Evolutionary conservation across 2,888 invertebrate genomes (phyloP).

Genomic region (Eristalis pertinax): DNA sequence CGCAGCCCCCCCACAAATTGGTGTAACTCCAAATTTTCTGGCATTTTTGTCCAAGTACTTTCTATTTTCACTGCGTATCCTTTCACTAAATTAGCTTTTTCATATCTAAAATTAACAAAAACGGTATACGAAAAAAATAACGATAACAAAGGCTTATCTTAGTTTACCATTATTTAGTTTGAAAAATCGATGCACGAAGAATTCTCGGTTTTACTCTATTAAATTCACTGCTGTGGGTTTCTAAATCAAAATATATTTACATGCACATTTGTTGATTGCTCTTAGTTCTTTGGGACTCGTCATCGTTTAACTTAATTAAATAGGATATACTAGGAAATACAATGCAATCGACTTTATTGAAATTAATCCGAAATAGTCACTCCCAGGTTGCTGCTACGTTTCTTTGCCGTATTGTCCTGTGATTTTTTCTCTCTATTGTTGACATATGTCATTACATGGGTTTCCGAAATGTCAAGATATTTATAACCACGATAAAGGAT

Average conservation of each 20-base stretch:
- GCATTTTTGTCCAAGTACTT: slow-evolving; percentile 83
- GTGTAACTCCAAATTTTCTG: slow-evolving; percentile 90
- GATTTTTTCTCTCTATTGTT: slow-evolving; percentile 9
- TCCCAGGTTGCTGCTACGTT: slow-evolving; percentile 40
- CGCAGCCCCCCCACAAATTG: slow-evolving; percentile 87
- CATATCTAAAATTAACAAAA: slow-evolving; percentile 22
- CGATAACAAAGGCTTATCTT: neutral
- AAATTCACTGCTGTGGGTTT: neutral
- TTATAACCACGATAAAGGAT: neutral
- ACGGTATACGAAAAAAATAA: neutral
- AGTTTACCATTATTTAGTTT: slow-evolving; percentile 56
- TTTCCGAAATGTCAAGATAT: neutral
- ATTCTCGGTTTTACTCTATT: neutral
- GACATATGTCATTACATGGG: neutral
- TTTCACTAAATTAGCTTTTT: neutral
- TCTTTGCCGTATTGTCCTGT: slow-evolving; percentile 14
- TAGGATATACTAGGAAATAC: neutral
- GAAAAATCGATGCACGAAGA: slow-evolving; percentile 12
- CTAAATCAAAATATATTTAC: neutral
- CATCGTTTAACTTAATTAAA: neutral
- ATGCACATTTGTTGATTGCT: neutral
- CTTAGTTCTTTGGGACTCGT: neutral
- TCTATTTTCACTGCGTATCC: neutral
- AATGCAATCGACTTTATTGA: neutral
- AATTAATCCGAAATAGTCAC: slow-evolving; percentile 29